phyloP scores from a whole-genome alignment of 2,113 vertebrate genomes.

The Oenanthe melanoleuca region DNA sequence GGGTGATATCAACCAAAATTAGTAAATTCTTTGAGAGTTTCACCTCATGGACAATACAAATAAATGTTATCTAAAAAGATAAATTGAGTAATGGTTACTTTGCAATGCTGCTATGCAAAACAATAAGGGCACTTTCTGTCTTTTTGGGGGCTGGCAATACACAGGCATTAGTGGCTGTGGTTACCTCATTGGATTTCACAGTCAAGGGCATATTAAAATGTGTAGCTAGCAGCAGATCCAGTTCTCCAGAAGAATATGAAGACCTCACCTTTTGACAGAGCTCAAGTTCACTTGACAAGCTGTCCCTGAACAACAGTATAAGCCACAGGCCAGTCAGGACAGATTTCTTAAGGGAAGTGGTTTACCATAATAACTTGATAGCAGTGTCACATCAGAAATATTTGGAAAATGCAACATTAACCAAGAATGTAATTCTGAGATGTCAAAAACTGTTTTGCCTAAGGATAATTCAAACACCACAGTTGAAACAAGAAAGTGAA shows the following conservation, averaged over 20 bases:
- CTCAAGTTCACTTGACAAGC: not conserved
- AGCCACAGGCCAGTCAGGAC: not conserved
- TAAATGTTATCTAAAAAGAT: not conserved
- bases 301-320: not conserved
- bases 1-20: not conserved
- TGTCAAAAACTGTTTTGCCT: not conserved
- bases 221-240: not conserved
- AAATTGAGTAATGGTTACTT: not conserved
- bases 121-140: not conserved
- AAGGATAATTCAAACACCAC: not conserved
- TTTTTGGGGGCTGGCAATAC: not conserved
- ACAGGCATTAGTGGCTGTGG: not conserved
- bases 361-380: constrained; percentile 1
- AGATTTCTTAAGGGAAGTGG: constrained; percentile 21
- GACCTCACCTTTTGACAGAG: not conserved
- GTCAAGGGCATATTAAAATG: not conserved
- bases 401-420: not conserved
- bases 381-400: not conserved
- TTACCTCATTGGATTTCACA: not conserved
- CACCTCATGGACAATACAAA: not conserved
- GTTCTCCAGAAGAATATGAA: not conserved
- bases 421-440: not conserved
- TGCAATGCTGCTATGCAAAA: not conserved
- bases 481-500: not conserved
- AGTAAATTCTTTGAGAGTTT: not conserved